Conservation (phyloP, 2,113 vertebrate species). For the Tympanuchus pallidicinctus region DNA sequence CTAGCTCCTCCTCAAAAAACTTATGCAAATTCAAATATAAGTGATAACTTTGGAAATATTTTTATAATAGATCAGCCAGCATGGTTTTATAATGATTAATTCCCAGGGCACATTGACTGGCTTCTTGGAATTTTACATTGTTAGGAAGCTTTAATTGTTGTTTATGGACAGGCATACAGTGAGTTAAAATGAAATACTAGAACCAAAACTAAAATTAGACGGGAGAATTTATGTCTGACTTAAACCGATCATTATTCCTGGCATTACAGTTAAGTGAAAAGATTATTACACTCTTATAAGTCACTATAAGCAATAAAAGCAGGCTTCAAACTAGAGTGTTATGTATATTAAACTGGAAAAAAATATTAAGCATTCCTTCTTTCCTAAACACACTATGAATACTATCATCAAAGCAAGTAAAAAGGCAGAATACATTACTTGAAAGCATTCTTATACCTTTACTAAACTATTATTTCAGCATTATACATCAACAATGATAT, state of each 20-base stretch:
- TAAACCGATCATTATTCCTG: not conserved
- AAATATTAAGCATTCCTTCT: not conserved
- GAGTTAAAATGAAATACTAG: not conserved
- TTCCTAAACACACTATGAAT: not conserved
- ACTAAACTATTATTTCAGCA: not conserved
- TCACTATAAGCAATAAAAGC: not conserved
- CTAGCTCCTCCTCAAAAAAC: accelerated
- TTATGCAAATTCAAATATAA: not conserved
- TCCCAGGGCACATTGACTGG: not conserved
- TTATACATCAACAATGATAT: not conserved
- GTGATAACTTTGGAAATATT: not conserved
- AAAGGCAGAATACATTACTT: not conserved
- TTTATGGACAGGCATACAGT: not conserved
- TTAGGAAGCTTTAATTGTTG: not conserved
- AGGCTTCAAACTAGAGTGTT: not conserved
- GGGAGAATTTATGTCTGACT: not conserved
- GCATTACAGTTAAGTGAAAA: not conserved
- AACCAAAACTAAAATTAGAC: not conserved
- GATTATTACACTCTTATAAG: not conserved
- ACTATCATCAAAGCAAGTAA: not conserved
- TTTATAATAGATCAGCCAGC: not conserved
- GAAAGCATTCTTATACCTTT: not conserved
- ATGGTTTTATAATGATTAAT: not conserved
- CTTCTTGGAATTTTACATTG: not conserved
- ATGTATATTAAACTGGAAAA: not conserved